Base-by-base conservation (phyloP, 2,888 invertebrate species). In the Acanthosoma haemorrhoidale region DNA sequence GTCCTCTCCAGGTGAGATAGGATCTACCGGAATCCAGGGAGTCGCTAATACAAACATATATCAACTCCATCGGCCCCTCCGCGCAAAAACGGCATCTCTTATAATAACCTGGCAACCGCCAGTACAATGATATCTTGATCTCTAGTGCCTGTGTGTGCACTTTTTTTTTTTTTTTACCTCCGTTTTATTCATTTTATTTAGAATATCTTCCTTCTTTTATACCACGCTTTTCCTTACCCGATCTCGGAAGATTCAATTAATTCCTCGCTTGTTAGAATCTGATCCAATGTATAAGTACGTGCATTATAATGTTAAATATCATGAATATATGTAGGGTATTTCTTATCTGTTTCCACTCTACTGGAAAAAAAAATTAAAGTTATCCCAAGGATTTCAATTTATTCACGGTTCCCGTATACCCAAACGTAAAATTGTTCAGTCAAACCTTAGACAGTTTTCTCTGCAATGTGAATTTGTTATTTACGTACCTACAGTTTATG, bases 41-140 rank as follows among this genome's bases (percentile, higher is more conserved):
- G 39, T 9, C 57, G 32, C 67, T 67, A 67, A 67, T 67, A 67
- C 67, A 67, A 51, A 67, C 67, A 67, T 67, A 67, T 67, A 67
- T 67, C 67, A 67, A 67, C 67, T 57, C 39, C 67, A 43, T 34
- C 67, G 51, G 51, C 25, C n/a, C 5, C 32, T n/a, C 32, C 57
- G 31, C 67, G 32, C 57, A 18, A 43, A 51, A 16, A 21, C 67
- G 32, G 25, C 67, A 32, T 43, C 67, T 67, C 57, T 67, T 67
- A 43, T 67, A 43, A 51, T 51, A 51, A 43, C 57, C 67, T 16
- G 51, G 31, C 43, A 31, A 32, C 34, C n/a, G n/a, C n/a, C n/a
- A n/a, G n/a, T 31, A 67, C 67, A 67, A 67, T 67, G 67, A 67
- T 67, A 67, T 67, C 67, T 67, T 67, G 67, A 67, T 67, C 67